Evolutionary conservation across 2,113 vertebrate genomes (phyloP).

Genomic region (Micronycteris hirsuta): DNA sequence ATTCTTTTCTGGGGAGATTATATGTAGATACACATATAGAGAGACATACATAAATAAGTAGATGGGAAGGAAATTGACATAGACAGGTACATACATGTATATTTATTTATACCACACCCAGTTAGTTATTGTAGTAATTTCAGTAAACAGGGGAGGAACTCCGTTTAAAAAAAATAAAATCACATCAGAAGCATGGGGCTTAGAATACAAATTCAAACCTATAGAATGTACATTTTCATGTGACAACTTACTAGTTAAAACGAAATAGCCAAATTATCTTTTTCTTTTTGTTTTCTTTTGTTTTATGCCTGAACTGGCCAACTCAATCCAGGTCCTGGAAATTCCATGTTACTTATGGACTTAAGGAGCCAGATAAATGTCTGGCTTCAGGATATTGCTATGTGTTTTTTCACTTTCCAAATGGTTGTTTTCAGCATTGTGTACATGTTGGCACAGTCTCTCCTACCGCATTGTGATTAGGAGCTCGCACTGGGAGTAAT

Average conservation of each 20-base stretch:
- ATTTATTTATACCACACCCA: neutral
- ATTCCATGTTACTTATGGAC: neutral
- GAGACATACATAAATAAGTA: neutral
- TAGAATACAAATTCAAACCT: neutral
- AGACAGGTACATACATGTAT: neutral
- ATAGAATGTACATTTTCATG: neutral
- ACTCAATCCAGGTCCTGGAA: neutral
- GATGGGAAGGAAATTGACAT: neutral
- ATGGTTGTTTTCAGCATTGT: neutral
- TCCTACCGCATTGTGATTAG: neutral
- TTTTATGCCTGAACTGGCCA: neutral
- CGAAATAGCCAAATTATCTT: neutral
- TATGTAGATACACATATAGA: neutral
- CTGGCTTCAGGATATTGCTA: neutral
- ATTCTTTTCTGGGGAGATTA: neutral
- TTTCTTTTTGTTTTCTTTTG: neutral
- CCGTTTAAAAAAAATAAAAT: neutral
- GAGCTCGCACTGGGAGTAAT: conserved; percentile 22
- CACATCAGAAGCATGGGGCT: neutral
- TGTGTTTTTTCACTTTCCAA: conserved; percentile 25
- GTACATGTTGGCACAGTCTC: neutral
- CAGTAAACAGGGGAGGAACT: neutral
- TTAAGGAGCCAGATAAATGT: neutral
- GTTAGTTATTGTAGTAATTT: conserved; percentile 17
- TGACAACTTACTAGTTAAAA: neutral